These are phyloP conservation scores for Myrmophylax atrothorax DNA, from an alignment of 2,113 vertebrate genomes.

Conservation along the genomic window DNA sequence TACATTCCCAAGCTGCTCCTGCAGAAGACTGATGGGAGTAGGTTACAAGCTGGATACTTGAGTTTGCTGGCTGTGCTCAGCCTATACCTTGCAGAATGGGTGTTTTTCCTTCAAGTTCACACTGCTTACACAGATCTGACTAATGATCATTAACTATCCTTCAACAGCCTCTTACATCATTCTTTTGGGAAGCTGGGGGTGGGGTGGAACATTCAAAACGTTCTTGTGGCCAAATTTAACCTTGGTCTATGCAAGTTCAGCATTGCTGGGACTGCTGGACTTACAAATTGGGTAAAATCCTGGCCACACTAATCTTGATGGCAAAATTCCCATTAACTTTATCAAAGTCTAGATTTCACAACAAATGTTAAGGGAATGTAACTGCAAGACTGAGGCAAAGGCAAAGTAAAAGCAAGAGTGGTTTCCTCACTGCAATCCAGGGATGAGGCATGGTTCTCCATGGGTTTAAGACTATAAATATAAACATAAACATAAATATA, in stretches of 20 bases:
- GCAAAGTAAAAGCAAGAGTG: background rate
- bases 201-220: background rate
- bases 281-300: background rate
- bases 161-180: background rate
- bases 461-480: background rate
- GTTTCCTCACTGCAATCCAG: background rate
- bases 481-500: background rate
- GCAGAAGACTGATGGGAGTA: background rate
- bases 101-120: background rate
- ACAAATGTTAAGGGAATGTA: background rate
- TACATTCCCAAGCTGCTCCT: background rate
- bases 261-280: background rate
- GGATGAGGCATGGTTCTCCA: background rate
- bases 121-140: background rate
- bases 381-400: conserved; percentile 41
- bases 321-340: background rate
- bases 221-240: background rate
- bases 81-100: background rate
- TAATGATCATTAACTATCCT: background rate
- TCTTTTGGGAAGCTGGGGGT: background rate
- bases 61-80: background rate
- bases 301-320: background rate
- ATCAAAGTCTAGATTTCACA: conserved; percentile 27
- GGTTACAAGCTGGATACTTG: background rate
- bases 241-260: background rate